phyloP scores from a whole-genome alignment of 2,113 vertebrate species.

The Otolemur garnettii region DNA sequence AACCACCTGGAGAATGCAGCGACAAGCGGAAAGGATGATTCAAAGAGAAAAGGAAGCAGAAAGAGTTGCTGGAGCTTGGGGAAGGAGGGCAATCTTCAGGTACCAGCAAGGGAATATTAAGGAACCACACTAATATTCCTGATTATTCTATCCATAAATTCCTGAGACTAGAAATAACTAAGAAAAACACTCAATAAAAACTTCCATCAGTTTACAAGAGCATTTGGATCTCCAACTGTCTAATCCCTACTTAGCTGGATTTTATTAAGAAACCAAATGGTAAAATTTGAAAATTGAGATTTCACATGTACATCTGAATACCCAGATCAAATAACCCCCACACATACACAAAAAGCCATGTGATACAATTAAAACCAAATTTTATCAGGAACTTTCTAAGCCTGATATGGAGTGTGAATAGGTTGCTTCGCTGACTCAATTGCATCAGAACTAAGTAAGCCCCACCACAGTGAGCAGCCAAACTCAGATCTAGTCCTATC shows the following conservation, averaged over 20 bases:
- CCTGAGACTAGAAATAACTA: not conserved
- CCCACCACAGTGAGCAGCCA: not conserved
- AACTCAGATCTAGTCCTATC: not conserved
- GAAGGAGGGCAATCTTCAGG: not conserved
- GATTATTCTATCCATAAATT: not conserved
- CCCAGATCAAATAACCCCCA: not conserved
- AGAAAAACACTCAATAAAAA: not conserved
- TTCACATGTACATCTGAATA: not conserved
- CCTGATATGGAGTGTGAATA: not conserved
- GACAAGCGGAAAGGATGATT: not conserved
- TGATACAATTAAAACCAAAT: slow-evolving; percentile 14
- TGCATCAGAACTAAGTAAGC: not conserved
- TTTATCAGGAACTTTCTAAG: slow-evolving; percentile 40
- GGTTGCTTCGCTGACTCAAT: not conserved
- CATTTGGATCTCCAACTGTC: not conserved
- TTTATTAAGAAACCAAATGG: slow-evolving; percentile 40
- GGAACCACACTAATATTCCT: not conserved
- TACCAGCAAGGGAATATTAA: not conserved
- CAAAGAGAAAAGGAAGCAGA: not conserved
- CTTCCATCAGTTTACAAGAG: slow-evolving; percentile 19
- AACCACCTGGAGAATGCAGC: not conserved
- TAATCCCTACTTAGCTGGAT: not conserved
- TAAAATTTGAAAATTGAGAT: slow-evolving; percentile 36
- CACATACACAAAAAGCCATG: not conserved
- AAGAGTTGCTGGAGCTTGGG: not conserved